Base-by-base conservation (phyloP, 2,888 invertebrate species). In the Nephrotoma appendiculata region DNA sequence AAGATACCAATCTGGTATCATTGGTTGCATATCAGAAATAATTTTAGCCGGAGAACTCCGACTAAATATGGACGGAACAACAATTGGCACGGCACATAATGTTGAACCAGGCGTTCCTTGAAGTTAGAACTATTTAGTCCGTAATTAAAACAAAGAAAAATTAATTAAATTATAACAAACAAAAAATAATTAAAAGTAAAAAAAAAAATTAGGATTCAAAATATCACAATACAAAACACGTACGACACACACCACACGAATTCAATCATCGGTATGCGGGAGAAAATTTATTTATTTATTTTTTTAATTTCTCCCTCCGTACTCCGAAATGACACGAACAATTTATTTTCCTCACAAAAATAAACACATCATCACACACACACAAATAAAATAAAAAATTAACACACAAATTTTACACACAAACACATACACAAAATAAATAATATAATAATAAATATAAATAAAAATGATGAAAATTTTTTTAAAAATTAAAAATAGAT, bases 11-110 rank as follows among this genome's bases (percentile, higher is more conserved):
- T 94, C 93, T 88, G 97, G 97, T 44, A 94, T 97, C 87, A 92
- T 94, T 71, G 97, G 97, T 48, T 97, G 97, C 92, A 95, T 97
- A 89, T 95, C 96, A 83, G 96, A 96, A 91, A 94, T 97, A 89
- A 95, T 95, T 1, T 92, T 97, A 86, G 96, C 96, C 88, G 95
- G 96, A 12, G 96, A 97, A 91, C 95, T 95, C 90, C 94, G 95
- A 89, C 94, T 97, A 85, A 94, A 95, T 12, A 93, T 96, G 88
- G 91, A 92, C 88, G 90, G 91, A 43, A 90, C 90, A 86, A 91
- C 91, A 88, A 89, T 91, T 89, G 91, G 91, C 88, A 90, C 91
- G 86, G 91, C 91, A 89, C 91, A 91, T 88, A 92, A 91, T 87
- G 92, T 91, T 87, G 91, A 92, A 88, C 91, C 91, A 87, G 91